Evolutionary conservation across 2,888 invertebrate species (phyloP), one percentile per base, ranked within the genome.

Genomic region (Yponomeuta plumbellus): DNA sequence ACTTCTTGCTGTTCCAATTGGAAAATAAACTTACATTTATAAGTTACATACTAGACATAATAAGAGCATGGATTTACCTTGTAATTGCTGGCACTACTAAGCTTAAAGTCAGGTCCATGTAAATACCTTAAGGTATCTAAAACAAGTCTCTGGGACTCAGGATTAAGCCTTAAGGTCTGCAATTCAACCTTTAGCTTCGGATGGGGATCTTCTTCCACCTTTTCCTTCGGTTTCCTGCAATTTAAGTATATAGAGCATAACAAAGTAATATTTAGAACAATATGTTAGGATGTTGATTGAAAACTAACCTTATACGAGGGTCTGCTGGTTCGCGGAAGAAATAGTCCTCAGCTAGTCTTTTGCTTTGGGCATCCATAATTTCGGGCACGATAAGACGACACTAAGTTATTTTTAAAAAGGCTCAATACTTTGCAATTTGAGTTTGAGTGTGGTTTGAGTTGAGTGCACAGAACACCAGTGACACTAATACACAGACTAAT

Each of bases 121-220:
- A 96, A 94, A 71, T 92, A 93, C 70, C 94, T 93, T 65, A 96
- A 81, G 2, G 96, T 96, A 70, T 96, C 95, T 84, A 95, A 92
- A 57, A 96, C 92, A 74, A 94, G 89, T 76, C 94, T 94, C 77
- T 96, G 95, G 2, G 95, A 93, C 73, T 94, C 93, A 39, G 94
- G 92, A 64, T 92, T 93, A 23, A 96, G 83, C 8, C 94, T 92
- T 62, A 96, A 83, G 8, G 94, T 94, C 76, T 96, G 96, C 85
- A 96, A 88, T 85, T 96, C 96, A 69, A 95, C 94, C 81, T 95
- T 95, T 1, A 95, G 92, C 8, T 89, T 82, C 40, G 90, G 91
- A 69, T 89, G 87, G 68, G 83, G 88, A 6, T 92, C 88, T 69
- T 91, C 86, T 66, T 89, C 83, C 0, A 87, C 85, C 59, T 87